Conservation (phyloP, 2,113 vertebrate genomes). For the Pogona vitticeps region DNA sequence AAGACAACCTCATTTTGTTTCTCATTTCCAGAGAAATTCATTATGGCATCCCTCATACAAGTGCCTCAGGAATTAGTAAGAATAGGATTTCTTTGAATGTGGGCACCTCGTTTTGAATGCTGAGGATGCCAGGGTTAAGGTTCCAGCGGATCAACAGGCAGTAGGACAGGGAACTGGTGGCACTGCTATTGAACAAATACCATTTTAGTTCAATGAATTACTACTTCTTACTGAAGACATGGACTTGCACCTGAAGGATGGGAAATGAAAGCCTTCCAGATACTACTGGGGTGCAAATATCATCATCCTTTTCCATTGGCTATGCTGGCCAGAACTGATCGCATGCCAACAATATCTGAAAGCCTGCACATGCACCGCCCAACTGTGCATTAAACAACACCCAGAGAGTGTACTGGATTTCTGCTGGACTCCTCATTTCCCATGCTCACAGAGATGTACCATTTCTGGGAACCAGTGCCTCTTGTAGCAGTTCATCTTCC, state of each 20-base stretch:
- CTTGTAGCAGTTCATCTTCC: neutral
- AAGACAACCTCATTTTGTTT: neutral
- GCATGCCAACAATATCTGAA: neutral
- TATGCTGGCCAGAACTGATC: neutral
- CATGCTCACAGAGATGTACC: neutral
- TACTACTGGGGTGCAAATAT: neutral
- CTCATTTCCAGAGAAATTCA: neutral
- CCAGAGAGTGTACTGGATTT: neutral
- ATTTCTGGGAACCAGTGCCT: neutral
- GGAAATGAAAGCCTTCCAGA: neutral
- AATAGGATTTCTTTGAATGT: neutral
- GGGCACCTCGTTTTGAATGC: neutral
- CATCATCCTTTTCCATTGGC: neutral
- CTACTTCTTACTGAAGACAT: neutral
- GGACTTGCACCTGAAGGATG: neutral
- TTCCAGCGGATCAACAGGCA: neutral
- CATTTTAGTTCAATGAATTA: neutral
- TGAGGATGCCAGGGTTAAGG: neutral
- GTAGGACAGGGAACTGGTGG: neutral
- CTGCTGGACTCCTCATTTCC: neutral
- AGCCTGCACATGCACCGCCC: neutral
- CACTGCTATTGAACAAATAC: neutral
- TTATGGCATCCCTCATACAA: neutral
- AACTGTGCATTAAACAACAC: neutral
- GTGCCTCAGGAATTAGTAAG: neutral